Conservation (phyloP, 2,113 vertebrate genomes). For the Cyprinodon tularosa region DNA sequence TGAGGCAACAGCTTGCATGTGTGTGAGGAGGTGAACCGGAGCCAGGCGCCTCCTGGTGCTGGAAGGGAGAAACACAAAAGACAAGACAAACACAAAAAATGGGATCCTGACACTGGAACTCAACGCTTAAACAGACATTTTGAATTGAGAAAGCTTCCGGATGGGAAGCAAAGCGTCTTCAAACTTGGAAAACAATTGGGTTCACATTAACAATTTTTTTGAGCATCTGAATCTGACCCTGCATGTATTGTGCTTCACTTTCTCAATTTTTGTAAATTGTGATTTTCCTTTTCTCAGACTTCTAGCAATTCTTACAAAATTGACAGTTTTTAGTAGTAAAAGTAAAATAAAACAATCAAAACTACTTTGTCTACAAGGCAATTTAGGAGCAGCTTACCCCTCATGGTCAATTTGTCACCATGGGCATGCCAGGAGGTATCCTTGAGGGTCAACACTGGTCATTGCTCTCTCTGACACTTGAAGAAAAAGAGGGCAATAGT, state of each 20-base stretch:
- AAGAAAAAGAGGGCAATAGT: slow-evolving; percentile 35
- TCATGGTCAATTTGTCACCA: slow-evolving; percentile 78
- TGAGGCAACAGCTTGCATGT: too few species aligned
- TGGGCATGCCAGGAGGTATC: slow-evolving; percentile 75
- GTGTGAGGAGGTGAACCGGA: too few species aligned
- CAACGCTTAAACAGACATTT: too few species aligned
- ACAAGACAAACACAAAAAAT: too few species aligned
- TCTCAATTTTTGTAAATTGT: slow-evolving; percentile 47
- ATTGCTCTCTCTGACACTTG: slow-evolving; percentile 76
- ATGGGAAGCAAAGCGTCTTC: too few species aligned
- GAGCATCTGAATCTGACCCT: slow-evolving; percentile 39
- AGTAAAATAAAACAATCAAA: slow-evolving; percentile 61
- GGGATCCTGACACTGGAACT: too few species aligned
- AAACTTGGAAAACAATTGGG: too few species aligned
- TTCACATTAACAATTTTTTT: not conserved
- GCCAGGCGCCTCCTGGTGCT: too few species aligned
- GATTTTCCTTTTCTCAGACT: slow-evolving; percentile 14
- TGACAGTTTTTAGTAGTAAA: slow-evolving; percentile 57
- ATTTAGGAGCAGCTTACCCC: slow-evolving; percentile 73
- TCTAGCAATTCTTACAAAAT: slow-evolving; percentile 39
- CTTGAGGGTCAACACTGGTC: slow-evolving; percentile 80
- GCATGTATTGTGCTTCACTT: slow-evolving; percentile 24
- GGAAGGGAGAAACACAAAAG: too few species aligned
- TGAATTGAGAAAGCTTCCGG: too few species aligned
- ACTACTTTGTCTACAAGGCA: slow-evolving; percentile 74